Conservation (phyloP, 2,113 vertebrate genomes). For the Meles meles region DNA sequence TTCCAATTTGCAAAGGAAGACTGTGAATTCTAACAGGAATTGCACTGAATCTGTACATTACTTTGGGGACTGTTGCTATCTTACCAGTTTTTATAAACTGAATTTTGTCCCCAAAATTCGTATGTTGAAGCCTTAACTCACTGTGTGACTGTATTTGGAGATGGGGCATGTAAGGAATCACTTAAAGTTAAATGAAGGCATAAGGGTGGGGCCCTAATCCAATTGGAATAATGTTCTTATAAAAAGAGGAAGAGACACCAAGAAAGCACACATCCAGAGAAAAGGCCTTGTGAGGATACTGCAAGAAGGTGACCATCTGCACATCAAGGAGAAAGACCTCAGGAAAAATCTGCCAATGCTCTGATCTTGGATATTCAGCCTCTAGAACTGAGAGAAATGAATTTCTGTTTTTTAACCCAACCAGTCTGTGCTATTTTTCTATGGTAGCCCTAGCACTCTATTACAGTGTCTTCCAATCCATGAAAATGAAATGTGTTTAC, state of each 20-base stretch:
- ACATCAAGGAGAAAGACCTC: neutral
- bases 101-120: neutral
- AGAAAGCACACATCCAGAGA: neutral
- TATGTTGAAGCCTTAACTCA: neutral
- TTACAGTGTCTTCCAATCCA: neutral
- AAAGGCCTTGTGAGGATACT: neutral
- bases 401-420: neutral
- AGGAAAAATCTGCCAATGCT: neutral
- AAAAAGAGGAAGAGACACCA: neutral
- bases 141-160: neutral
- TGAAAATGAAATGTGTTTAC: neutral
- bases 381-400: neutral
- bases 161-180: neutral
- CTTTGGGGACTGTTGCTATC: neutral
- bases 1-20: neutral
- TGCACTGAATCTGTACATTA: neutral
- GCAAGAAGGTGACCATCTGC: no score
- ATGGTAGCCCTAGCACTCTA: neutral
- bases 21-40: neutral
- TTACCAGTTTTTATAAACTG: neutral
- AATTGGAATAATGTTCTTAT: neutral
- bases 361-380: neutral
- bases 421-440: neutral
- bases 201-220: neutral
- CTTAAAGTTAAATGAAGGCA: neutral